Evolutionary conservation across 2,113 vertebrate species (phyloP).

Genomic region (Tenrec ecaudatus): DNA sequence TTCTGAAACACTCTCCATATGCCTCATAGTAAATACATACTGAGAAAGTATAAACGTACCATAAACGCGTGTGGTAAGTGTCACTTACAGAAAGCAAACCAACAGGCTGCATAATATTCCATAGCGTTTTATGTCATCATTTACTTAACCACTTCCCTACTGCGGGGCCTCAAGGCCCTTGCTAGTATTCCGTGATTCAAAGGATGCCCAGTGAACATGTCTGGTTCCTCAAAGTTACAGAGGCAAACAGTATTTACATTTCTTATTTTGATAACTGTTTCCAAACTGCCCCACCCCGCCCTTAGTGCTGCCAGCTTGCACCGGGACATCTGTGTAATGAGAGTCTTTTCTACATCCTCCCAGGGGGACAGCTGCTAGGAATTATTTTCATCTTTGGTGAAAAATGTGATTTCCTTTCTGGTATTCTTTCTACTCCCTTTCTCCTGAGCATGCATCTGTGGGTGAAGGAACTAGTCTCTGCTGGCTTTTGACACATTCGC

Average conservation of each 20-base stretch:
- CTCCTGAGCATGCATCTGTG: not conserved
- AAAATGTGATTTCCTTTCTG: not conserved
- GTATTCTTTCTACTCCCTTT: not conserved
- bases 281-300: not conserved
- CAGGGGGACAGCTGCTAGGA: not conserved
- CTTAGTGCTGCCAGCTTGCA: not conserved
- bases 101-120: not conserved
- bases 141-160: not conserved
- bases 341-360: not conserved
- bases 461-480: not conserved
- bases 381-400: not conserved
- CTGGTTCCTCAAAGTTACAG: not conserved
- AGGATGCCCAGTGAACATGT: not conserved
- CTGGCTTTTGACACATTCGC: not conserved
- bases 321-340: not conserved
- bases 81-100: not conserved
- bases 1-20: not conserved
- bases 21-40: not conserved
- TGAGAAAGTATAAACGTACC: no score
- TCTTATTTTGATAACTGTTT: slow-evolving; percentile 20
- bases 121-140: not conserved
- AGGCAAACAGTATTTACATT: not conserved
- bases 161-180: not conserved
- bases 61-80: not conserved
- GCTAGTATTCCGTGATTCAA: not conserved